Evolutionary conservation across 1,140 invertebrate genomes (phyloP), one percentile per base, ranked within the genome.

Genomic region (Calycopis cecrops): DNA sequence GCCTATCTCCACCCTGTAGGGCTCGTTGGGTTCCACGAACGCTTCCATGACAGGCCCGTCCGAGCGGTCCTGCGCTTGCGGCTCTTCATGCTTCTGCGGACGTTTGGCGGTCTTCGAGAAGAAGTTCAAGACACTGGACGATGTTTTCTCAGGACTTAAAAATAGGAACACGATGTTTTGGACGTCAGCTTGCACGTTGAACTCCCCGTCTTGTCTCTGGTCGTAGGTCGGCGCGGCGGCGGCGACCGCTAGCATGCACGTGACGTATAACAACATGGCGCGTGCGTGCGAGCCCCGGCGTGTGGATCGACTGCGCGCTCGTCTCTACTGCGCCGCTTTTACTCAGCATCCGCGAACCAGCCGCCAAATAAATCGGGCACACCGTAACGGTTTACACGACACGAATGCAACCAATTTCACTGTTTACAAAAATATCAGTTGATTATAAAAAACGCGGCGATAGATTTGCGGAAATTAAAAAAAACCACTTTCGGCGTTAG

Each of bases 221-320:
- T 92, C 90, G 68, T 90, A 90, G 48, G 79, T 83, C 55, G 91
- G 91, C 80, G 94, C 95, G 88, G 88, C 91, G 79, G 93, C 92
- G 76, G 94, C 94, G 80, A 57, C 57, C 17, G 71, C 73, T 34
- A 79, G 14, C 28, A 70, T 50, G 18, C 62, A 67, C 18, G 62
- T 60, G 37, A 79, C 50, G 40, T 65, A 17, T 37, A 81, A 49
- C 47, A 79, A 48, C 82, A 84, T 84, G 65, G 55, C 68, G 67
- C 76, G 79, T 75, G 75, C 71, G 69, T 44, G 51, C 62, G 50
- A 28, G 44, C 47, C 65, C 64, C 62, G 57, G 71, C 58, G 53
- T 38, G 64, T 21, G 50, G 53, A 55, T 49, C 54, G 68, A 82
- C 80, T 82, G 83, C 68, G 72, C 59, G 63, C 54, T 16, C 50